Evolutionary conservation across 2,113 vertebrate species (phyloP), one percentile per base, ranked within the genome.

Genomic region (Bufo bufo): DNA sequence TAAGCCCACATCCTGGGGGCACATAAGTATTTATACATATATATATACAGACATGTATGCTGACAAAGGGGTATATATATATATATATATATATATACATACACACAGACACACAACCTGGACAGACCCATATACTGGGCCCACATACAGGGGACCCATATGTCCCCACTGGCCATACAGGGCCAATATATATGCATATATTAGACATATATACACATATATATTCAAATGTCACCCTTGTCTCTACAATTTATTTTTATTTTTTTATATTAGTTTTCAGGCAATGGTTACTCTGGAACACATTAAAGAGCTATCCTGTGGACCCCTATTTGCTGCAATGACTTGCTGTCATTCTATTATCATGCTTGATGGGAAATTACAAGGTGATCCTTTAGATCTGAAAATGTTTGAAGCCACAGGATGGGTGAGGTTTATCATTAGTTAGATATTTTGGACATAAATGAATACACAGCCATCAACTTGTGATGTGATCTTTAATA

Each of bases 351-450:
- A 89, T 65, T 89, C 89, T 49, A 11, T 89, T 8, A 59, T 86
- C 61, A 65, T 87, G 10, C 45, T 83, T 13, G 85, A 89, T 59
- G 86, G 77, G 9, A 87, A 49, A 69, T 56, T 89, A 50, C 85
- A 89, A 50, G 89, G 89, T 14, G 89, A 89, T 83, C 89, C 89
- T 19, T 45, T 89, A 33, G 89, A 89, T 52, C 17, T 89, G 23
- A 89, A 89, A 50, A 89, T 89, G 89, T 89, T 89, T 87, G 85
- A 87, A 82, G 72, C 80, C 33, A 89, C 89, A 33, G 47, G 63
- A 1, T 89, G 89, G 89, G 89, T 89, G 65, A 89, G 33, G 54
- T 61, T 81, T 14, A 3, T 20, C 2, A 7, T 6, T 65, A 65
- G 19, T 65, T 20, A 65, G 3, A 61, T 43, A n/a, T 69, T 23